A percentile compares a stretch with the other conserved stretches of the same genome.
Conservation (phyloP, 1,140 invertebrate genomes). For the Lordiphosa collinella region DNA sequence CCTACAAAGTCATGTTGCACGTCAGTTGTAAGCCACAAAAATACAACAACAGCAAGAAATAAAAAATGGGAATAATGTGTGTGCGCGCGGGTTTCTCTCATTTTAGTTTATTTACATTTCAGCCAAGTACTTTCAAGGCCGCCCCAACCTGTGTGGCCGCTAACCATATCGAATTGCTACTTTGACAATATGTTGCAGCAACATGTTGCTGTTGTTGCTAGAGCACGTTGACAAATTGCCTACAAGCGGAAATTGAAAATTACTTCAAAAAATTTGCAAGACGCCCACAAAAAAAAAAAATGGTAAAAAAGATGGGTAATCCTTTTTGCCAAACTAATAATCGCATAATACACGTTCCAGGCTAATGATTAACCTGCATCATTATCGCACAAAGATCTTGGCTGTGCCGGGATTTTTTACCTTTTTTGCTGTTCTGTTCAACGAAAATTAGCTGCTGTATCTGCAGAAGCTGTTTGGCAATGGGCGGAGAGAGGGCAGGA, state of each 20-base stretch:
- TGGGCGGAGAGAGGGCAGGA: constrained; percentile 20
- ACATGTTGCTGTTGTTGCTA: constrained; percentile 52
- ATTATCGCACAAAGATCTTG: constrained; percentile 72
- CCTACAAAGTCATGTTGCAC: constrained; percentile 80
- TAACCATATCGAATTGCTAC: constrained; percentile 55
- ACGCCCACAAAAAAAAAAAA: constrained; percentile 53
- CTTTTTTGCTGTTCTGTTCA: constrained; percentile 17
- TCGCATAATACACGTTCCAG: constrained; percentile 77
- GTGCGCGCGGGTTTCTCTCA: neutral
- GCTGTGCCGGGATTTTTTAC: constrained; percentile 7
- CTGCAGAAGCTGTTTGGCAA: constrained; percentile 75
- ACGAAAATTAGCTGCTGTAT: constrained; percentile 77
- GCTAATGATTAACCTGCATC: constrained; percentile 77
- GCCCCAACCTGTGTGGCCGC: constrained; percentile 9
- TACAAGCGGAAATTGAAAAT: constrained; percentile 75
- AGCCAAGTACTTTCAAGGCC: constrained; percentile 15
- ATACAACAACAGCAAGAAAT: too few relatives aligned
- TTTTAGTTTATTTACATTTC: constrained; percentile 12
- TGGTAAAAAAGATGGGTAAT: constrained; percentile 18
- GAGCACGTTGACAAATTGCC: constrained; percentile 64
- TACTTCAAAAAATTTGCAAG: constrained; percentile 46
- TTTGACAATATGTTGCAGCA: constrained; percentile 30
- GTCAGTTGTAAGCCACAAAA: constrained; percentile 62
- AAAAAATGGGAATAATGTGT: constrained; percentile 39
- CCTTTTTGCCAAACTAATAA: constrained; percentile 63